phyloP scores from a whole-genome alignment of 2,113 vertebrate genomes.

The Raja brachyura region DNA sequence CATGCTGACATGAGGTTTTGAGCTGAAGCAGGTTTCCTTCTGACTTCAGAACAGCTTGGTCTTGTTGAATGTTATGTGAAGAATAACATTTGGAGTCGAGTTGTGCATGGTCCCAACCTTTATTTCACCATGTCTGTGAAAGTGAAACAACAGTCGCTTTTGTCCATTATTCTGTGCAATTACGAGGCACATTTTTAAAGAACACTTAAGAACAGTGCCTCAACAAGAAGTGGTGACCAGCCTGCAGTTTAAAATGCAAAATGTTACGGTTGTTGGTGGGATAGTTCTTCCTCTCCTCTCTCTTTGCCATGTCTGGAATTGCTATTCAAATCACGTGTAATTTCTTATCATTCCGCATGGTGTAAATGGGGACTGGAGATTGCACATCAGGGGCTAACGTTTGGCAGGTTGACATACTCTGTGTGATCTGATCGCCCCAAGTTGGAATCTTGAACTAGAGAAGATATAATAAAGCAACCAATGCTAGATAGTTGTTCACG shows the following conservation, averaged over 20 bases:
- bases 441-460: neutral
- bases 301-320: neutral
- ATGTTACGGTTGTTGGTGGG: neutral
- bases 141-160: neutral
- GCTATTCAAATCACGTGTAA: neutral
- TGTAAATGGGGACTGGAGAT: neutral
- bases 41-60: slow-evolving; percentile 6
- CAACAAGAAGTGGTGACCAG: neutral
- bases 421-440: neutral
- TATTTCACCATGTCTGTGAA: neutral
- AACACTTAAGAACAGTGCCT: neutral
- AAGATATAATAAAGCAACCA: neutral
- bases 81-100: neutral
- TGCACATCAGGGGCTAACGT: too few relatives aligned
- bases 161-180: neutral
- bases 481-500: neutral
- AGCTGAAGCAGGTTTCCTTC: neutral
- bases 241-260: neutral
- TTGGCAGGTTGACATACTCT: neutral
- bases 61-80: neutral
- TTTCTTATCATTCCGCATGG: too few relatives aligned
- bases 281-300: neutral
- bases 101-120: neutral
- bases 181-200: neutral
- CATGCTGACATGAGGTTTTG: neutral